phyloP scores from a whole-genome alignment of 2,113 vertebrate species.

The Panurus biarmicus region DNA sequence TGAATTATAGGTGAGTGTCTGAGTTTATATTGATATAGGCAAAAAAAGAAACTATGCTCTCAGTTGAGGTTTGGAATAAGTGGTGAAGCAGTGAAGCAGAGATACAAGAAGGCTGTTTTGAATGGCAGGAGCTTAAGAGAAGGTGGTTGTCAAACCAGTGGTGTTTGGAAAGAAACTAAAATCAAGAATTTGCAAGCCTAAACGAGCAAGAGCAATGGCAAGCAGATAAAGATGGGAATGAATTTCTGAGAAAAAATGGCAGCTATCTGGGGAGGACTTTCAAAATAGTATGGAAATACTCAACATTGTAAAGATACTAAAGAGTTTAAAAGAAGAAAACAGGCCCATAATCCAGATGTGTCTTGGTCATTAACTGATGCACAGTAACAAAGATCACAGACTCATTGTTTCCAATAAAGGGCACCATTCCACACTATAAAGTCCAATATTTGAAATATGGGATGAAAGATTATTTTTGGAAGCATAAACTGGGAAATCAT shows the following conservation, averaged over 20 bases:
- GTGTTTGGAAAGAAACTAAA: not conserved
- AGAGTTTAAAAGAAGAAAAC: not conserved
- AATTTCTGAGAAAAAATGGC: not conserved
- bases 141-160: not conserved
- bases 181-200: not conserved
- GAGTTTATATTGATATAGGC: not conserved
- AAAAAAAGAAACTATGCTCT: not conserved
- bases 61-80: slow-evolving; percentile 25
- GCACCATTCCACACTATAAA: not conserved
- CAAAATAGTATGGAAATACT: not conserved
- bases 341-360: not conserved
- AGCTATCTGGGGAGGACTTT: not conserved
- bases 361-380: not conserved
- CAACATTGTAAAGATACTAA: not conserved
- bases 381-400: not conserved
- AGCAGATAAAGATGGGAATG: not conserved
- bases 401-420: not conserved
- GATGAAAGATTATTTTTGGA: slow-evolving; percentile 31
- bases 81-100: not conserved
- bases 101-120: not conserved
- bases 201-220: not conserved
- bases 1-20: not conserved
- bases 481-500: not conserved
- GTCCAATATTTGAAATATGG: not conserved
- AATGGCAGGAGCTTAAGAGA: not conserved